Conservation (phyloP, 2,113 vertebrate species). For the Calonectris borealis region DNA sequence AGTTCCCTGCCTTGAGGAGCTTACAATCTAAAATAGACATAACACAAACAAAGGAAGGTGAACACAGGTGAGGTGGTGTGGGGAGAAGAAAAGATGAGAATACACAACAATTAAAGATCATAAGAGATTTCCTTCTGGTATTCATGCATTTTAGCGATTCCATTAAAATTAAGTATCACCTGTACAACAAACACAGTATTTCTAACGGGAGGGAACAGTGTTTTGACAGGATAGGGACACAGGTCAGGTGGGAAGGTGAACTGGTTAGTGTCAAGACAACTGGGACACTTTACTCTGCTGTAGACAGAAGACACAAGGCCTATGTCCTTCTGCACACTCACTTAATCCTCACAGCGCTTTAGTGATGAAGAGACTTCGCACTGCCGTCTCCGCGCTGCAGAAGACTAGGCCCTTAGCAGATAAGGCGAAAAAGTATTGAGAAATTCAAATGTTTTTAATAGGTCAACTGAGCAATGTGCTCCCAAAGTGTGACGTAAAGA, state of each 20-base stretch:
- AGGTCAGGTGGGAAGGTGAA: neutral
- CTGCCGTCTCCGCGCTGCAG: neutral
- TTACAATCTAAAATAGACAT: constrained; percentile 60
- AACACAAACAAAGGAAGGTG: constrained; percentile 43
- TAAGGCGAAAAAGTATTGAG: neutral
- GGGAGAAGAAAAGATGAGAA: constrained; percentile 39
- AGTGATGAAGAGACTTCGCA: neutral
- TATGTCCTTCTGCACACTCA: neutral
- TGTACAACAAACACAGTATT: neutral
- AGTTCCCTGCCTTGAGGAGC: constrained; percentile 65
- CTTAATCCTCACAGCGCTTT: neutral
- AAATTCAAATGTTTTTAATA: neutral
- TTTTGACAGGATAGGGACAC: neutral
- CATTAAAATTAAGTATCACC: constrained; percentile 13
- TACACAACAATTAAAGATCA: constrained; percentile 18
- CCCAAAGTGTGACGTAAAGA: neutral
- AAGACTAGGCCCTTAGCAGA: neutral
- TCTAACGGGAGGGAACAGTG: neutral
- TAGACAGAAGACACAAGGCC: neutral
- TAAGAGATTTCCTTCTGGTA: constrained; percentile 39
- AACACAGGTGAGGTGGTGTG: constrained; percentile 28
- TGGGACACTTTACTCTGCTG: neutral
- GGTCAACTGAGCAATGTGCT: neutral
- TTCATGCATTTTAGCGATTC: constrained; percentile 23
- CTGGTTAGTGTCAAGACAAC: constrained; percentile 19